Base-by-base conservation (phyloP, 2,888 invertebrate genomes). In the Leptinotarsa tumamoca region DNA sequence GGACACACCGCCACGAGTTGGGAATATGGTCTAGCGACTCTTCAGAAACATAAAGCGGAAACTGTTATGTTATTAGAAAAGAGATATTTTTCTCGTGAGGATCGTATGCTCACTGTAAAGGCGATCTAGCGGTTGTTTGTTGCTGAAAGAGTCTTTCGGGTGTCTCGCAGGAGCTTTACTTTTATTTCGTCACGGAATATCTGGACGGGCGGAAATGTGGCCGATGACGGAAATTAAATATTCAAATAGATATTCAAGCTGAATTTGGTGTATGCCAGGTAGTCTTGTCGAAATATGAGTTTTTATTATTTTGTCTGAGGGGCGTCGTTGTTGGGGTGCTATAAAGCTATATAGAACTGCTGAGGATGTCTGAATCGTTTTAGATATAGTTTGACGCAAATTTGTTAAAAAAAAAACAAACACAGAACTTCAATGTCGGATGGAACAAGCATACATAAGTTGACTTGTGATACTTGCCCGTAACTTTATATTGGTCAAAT, bases 181-280 rank as follows among this genome's bases (percentile, higher is more conserved):
- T 63, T 27, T 63, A 63, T 43, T 13, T 63, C 63, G 15, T 43
- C 17, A n/a, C 10, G 63, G 63, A 33, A 63, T n/a, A 18, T 27
- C 63, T 43, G 43, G 63, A 63, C 23, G 15, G 4, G 15, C 23
- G 23, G 21, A 58, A 14, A 21, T 23, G 23, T 27, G 0, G 58
- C 21, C 63, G 33, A 33, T 63, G 63, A 33, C 63, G 63, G 7
- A 43, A 43, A 63, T 63, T 33, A n/a, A 63, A 63, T 33, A 63
- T 63, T 63, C 33, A 63, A 63, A 17, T 33, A 43, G 21, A 58
- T 21, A 15, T 58, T 18, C 58, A 14, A 4, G 58, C 23, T 10
- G 58, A 17, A 58, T 58, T 58, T 58, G 54, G 18, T 54, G 54
- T 54, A 18, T 18, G 13, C 54, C 10, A 54, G 5, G 5, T 18